Percentiles rank a stretch among this genome's conserved stretches.
phyloP scores from a whole-genome alignment of 1,140 invertebrate species.

The Drosophila sp. region DNA sequence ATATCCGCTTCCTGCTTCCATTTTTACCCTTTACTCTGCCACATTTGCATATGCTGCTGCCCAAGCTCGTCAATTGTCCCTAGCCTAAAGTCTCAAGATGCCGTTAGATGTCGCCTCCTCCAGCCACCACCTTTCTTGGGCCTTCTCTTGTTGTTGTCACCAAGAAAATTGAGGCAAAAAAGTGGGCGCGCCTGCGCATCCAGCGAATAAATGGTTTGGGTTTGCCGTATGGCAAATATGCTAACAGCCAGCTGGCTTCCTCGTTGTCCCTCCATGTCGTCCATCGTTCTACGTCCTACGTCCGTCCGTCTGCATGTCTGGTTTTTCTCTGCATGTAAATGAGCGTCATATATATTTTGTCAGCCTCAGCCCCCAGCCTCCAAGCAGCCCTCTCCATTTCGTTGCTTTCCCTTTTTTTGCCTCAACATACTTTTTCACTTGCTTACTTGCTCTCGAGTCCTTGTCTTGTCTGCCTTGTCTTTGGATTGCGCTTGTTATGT shows the following conservation, averaged over 20 bases:
- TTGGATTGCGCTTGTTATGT: slow-evolving; percentile 63
- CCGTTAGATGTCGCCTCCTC: slow-evolving; percentile 2
- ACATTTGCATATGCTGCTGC: slow-evolving; percentile 57
- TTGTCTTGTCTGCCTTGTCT: slow-evolving; percentile 39
- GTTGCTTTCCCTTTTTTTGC: not conserved
- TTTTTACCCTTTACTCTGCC: not conserved
- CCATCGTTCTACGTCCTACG: slow-evolving; percentile 34
- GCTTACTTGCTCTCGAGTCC: slow-evolving; percentile 24
- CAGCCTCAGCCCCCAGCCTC: not conserved
- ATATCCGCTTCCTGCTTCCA: slow-evolving; percentile 28
- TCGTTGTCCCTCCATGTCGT: slow-evolving; percentile 31
- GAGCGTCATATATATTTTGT: slow-evolving; percentile 65
- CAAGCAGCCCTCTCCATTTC: too few relatives aligned
- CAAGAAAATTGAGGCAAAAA: slow-evolving; percentile 23
- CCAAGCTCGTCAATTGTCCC: slow-evolving; percentile 11
- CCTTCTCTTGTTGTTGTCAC: not conserved
- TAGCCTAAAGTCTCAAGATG: slow-evolving; percentile 12
- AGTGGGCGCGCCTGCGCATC: slow-evolving; percentile 57
- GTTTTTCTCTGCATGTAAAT: slow-evolving; percentile 62
- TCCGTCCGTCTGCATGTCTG: not conserved
- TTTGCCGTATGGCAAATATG: slow-evolving; percentile 35
- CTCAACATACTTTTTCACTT: slow-evolving; percentile 18
- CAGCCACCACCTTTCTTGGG: not conserved
- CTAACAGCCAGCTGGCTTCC: slow-evolving; percentile 53
- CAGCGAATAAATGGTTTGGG: not conserved